Conservation (phyloP, 2,797 vertebrate genomes). For the Sebastes minor region DNA sequence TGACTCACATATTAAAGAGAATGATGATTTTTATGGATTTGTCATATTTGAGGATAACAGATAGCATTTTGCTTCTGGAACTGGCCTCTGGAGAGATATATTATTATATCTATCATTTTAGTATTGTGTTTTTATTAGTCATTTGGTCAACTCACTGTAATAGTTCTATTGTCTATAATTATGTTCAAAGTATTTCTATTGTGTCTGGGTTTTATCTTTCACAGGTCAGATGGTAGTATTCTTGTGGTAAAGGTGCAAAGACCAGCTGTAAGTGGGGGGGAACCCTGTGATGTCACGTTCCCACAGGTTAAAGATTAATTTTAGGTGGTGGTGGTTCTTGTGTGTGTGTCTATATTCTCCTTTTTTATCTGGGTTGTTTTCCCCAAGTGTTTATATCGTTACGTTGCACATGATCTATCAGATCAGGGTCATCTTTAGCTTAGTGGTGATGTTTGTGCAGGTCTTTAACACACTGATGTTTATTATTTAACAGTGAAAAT, state of each 20-base stretch:
- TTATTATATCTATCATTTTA: neutral
- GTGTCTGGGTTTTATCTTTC: neutral
- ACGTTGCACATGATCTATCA: neutral
- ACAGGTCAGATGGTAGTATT: no score
- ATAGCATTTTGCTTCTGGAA: neutral
- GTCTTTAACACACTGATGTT: neutral
- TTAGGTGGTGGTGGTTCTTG: neutral
- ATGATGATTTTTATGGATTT: neutral
- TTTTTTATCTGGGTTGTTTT: neutral
- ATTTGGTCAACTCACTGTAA: neutral
- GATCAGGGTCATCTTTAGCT: neutral
- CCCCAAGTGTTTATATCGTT: neutral
- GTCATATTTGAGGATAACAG: neutral
- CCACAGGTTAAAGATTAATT: neutral
- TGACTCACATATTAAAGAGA: neutral
- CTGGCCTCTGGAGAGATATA: neutral
- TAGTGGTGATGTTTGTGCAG: neutral
- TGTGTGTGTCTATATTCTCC: no score
- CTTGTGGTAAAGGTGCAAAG: neutral
- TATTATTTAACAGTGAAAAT: constrained; percentile 8
- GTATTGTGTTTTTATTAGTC: neutral
- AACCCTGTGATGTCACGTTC: neutral
- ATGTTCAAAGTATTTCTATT: neutral
- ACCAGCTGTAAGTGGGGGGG: neutral
- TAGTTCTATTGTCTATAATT: neutral